Percentiles rank a stretch among this genome's conserved stretches.
These are phyloP conservation scores for Apamea crenata DNA, from an alignment of 2,888 invertebrate species.

Conservation along the genomic window DNA sequence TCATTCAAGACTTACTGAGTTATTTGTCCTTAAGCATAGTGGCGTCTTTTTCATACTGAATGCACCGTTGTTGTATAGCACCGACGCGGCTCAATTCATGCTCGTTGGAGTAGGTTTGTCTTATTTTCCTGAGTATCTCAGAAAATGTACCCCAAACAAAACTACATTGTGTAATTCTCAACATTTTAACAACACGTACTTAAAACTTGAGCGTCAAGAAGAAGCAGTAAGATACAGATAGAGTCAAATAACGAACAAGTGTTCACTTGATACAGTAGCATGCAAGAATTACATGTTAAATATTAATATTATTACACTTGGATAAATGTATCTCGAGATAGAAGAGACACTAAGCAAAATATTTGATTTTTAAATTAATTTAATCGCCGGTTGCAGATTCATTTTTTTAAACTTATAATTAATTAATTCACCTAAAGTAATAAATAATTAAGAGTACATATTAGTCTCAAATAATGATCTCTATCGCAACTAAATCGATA, in stretches of 20 bases:
- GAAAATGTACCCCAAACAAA: slow-evolving; percentile 54
- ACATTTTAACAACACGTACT: slow-evolving; percentile 44
- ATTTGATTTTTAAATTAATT: slow-evolving; percentile 50
- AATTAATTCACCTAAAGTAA: slow-evolving; percentile 24
- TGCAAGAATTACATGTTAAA: slow-evolving; percentile 64
- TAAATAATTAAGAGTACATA: slow-evolving; percentile 18
- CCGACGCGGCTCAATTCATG: slow-evolving; percentile 7
- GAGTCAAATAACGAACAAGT: slow-evolving; percentile 61
- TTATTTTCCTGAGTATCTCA: neutral
- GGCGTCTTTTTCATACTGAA: slow-evolving; percentile 1
- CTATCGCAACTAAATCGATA: slow-evolving; percentile 15
- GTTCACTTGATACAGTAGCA: slow-evolving; percentile 81
- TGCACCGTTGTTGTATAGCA: slow-evolving; percentile 45
- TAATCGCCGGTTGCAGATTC: slow-evolving; percentile 70
- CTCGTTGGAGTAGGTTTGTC: neutral
- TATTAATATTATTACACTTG: slow-evolving; percentile 70
- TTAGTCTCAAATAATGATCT: slow-evolving; percentile 18
- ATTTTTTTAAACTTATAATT: slow-evolving; percentile 29
- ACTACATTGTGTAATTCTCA: slow-evolving; percentile 43
- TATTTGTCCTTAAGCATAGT: neutral
- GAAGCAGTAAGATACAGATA: slow-evolving; percentile 37
- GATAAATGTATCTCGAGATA: slow-evolving; percentile 71
- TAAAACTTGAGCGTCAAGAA: slow-evolving; percentile 58
- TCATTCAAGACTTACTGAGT: neutral
- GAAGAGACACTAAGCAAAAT: slow-evolving; percentile 71